Conservation (phyloP, 1,140 invertebrate species). For the Diorhabda sublineata region DNA sequence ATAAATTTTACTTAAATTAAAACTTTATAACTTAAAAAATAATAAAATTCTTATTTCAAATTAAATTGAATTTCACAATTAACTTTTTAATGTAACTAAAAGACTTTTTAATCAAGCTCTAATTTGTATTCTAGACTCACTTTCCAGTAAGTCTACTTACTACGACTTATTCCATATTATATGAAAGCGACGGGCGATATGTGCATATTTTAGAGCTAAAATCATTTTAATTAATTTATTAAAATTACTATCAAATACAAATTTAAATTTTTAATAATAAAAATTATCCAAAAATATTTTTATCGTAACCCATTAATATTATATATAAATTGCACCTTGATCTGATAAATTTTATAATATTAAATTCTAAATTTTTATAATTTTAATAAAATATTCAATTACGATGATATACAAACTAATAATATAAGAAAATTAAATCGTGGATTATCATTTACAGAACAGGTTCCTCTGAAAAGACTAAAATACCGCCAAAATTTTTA, state of each 20-base stretch:
- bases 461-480: too few species aligned
- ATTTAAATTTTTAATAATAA: slow-evolving; percentile 46
- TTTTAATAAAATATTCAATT: slow-evolving; percentile 52
- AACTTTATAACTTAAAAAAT: too few species aligned
- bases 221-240: slow-evolving; percentile 46
- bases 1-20: slow-evolving; percentile 9
- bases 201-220: slow-evolving; percentile 54
- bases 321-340: slow-evolving; percentile 56
- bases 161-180: slow-evolving; percentile 64
- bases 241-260: slow-evolving; percentile 52
- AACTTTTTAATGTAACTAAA: slow-evolving; percentile 55
- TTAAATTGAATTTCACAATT: slow-evolving; percentile 46
- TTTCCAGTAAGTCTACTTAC: slow-evolving; percentile 69
- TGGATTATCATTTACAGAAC: too few species aligned
- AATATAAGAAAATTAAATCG: too few species aligned
- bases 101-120: slow-evolving; percentile 44
- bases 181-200: slow-evolving; percentile 67
- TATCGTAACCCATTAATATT: slow-evolving; percentile 54
- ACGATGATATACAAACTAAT: too few species aligned
- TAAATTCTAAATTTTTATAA: slow-evolving; percentile 50
- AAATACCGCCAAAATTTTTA: slow-evolving; percentile 38
- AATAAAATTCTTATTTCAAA: too few species aligned
- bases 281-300: slow-evolving; percentile 43
- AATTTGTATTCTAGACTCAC: slow-evolving; percentile 55
- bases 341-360: slow-evolving; percentile 51